Evolutionary conservation across 2,113 vertebrate species (phyloP).

Genomic region (Chrysochloris asiatica): DNA sequence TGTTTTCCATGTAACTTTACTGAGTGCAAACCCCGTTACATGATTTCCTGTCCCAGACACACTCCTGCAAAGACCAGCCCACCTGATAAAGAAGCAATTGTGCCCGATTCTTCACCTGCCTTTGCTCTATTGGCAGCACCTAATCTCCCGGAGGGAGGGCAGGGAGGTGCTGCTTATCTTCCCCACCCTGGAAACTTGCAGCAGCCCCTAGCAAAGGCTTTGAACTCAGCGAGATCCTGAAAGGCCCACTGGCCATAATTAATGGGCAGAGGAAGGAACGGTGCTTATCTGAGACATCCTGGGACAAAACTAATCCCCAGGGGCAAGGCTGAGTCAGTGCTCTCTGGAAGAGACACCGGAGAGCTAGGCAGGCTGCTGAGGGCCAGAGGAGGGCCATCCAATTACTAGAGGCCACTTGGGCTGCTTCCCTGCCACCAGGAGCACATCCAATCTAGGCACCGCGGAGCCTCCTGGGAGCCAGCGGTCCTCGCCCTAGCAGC

Average conservation of each 20-base stretch:
- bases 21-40: neutral
- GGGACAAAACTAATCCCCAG: neutral
- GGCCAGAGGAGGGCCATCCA: neutral
- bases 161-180: slow-evolving; percentile 36
- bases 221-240: slow-evolving; percentile 40
- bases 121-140: neutral
- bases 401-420: neutral
- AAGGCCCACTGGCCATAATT: neutral
- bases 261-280: neutral
- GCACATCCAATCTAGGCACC: neutral
- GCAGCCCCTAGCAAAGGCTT: slow-evolving; percentile 23
- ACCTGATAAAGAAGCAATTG: slow-evolving; percentile 37
- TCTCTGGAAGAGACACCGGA: neutral
- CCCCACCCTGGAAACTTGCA: neutral
- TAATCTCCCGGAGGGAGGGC: neutral
- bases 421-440: neutral
- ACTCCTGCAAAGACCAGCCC: neutral
- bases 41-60: neutral
- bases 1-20: neutral
- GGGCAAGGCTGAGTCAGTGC: neutral
- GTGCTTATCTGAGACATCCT: neutral
- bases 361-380: neutral
- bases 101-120: neutral
- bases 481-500: fast-evolving
- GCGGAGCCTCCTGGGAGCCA: neutral